Evolutionary conservation across 1,140 invertebrate genomes (phyloP), one percentile per base, ranked within the genome.

Genomic region (Drosophila melanogaster): DNA sequence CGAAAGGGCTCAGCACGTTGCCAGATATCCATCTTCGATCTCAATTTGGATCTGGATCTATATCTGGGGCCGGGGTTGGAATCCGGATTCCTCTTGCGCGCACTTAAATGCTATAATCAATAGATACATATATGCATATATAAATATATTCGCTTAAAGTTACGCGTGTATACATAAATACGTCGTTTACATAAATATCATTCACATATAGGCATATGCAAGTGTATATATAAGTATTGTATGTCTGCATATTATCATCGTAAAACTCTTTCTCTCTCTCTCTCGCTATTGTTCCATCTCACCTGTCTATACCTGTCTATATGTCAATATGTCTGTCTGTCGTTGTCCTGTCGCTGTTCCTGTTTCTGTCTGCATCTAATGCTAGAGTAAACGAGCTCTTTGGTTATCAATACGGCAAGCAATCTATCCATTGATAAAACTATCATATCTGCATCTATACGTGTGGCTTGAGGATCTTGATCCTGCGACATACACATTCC

Each of bases 101-200:
- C 69, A 81, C 77, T 77, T 85, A 77, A 65, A 49, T 80, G 57
- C 77, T 77, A 85, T 60, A 80, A 70, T 83, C 61, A 72, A 77
- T 85, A 66, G 64, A 78, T 79, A 65, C 55, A 65, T 75, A 84
- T 70, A 66, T 53, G 40, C 66, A 47, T 84, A 84, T 85, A 78
- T 86, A 77, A 74, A 86, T 81, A 85, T 86, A 74, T 74, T 75
- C 40, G 58, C 50, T 74, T 62, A 70, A 47, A 57, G 24, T 40
- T 70, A 70, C 24, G 43, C 66, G 57, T 81, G 67, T 56, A 73
- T 67, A 74, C 67, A 80, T 77, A 86, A 78, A 81, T 77, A 86
- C 55, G 65, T 58, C 44, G 66, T 37, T 66, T 62, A 69, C 72
- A 77, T 73, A 73, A 86, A 84, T 84, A 86, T 84, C 49, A 3